A percentile compares a stretch with the other conserved stretches of the same genome.
These are phyloP conservation scores for Gambusia holbrooki DNA, from an alignment of 2,113 vertebrate species.

Conservation along the genomic window DNA sequence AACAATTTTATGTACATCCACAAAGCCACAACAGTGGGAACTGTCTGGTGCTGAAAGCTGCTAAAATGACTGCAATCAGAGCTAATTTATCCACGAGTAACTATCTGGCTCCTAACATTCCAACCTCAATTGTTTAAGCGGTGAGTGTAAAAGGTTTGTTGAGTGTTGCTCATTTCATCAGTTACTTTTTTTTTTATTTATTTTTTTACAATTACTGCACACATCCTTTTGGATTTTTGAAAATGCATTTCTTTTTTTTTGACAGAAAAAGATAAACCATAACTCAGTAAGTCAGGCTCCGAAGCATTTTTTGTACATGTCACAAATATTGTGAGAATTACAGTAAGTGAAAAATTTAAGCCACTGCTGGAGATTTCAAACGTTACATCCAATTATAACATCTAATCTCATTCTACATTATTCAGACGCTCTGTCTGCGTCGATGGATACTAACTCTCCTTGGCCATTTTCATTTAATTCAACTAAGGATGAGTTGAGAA, in stretches of 20 bases:
- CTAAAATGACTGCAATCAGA: neutral
- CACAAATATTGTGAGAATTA: neutral
- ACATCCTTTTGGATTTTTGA: neutral
- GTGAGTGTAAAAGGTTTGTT: no score
- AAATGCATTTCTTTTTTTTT: neutral
- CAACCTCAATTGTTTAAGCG: no score
- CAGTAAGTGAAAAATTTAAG: no score
- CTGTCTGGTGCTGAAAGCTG: neutral
- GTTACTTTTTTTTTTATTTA: no score
- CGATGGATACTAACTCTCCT: neutral
- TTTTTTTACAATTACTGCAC: neutral
- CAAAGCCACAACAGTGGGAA: constrained; percentile 6
- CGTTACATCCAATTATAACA: no score
- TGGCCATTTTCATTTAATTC: neutral
- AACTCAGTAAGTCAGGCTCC: no score
- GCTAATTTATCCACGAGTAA: neutral
- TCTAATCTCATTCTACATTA: neutral
- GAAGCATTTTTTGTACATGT: neutral
- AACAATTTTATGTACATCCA: constrained; percentile 24
- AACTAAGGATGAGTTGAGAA: neutral
- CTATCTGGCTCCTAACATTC: neutral
- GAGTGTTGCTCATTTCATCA: no score
- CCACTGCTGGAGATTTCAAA: no score
- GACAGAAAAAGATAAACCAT: neutral
- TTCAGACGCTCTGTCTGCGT: neutral